Evolutionary conservation across 2,113 vertebrate genomes (phyloP), one percentile per base, ranked within the genome.

Genomic region (Rhizomys pruinosus): DNA sequence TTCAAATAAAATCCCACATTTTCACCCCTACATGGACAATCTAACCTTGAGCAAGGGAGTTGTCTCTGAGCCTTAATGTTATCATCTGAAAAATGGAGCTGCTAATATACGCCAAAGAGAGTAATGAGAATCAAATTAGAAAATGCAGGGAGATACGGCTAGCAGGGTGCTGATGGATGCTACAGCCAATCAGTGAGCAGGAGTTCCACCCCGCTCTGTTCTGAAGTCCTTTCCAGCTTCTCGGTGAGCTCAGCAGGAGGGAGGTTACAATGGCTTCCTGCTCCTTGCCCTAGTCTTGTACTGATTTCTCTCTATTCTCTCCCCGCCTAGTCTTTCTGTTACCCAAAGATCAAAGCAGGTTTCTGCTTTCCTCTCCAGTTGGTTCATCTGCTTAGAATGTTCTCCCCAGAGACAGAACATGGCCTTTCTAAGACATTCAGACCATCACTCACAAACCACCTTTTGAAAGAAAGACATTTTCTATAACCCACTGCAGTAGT

Each of bases 71-170:
- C 11, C 47, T 84, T 19, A 12, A 8, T 61, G 59, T 80, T 71
- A 72, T 80, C 42, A 61, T 82, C 57, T 90, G n/a, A 52, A 94
- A 89, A 87, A 74, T 57, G 47, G 39, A 55, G 19, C 15, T 74
- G 39, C 84, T 57, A 39, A 23, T 57, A 72, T 37, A 73, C 84
- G 71, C 1, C 3, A 57, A 57, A 23, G 5, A 68, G 5, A 68
- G 64, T 29, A 76, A 32, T 55, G 20, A 61, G 37, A 81, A 88
- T 74, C 52, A 76, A 88, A 74, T 74, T 29, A 52, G 57, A 61
- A 73, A 52, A 52, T 11, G 4, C 12, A 72, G 7, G 32, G 42
- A 32, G 57, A 42, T 47, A 25, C 32, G 55, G 69, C 37, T 69
- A 61, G 63, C 37, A 63, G 23, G 80, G 19, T 55, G 29, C 2